Conservation (phyloP, 2,113 vertebrate genomes). For the Engystomops pustulosus region DNA sequence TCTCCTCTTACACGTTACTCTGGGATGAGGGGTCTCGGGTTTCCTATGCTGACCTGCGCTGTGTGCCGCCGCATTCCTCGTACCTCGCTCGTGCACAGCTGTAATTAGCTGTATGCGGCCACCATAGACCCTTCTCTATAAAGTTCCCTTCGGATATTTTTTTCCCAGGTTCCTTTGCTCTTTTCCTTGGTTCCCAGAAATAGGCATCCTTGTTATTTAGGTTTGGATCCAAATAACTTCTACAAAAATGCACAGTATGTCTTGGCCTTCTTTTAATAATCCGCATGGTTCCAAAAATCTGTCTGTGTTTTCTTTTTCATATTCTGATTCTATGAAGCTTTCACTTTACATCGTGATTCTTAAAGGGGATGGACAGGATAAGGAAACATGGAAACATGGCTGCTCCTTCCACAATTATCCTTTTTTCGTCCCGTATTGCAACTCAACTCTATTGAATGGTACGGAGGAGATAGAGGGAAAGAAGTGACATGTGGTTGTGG, state of each 20-base stretch:
- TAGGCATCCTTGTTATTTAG: slow-evolving; percentile 78
- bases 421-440: too few relatives aligned
- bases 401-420: background rate
- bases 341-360: slow-evolving; percentile 67
- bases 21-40: background rate
- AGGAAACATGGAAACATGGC: background rate
- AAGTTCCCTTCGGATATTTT: slow-evolving; percentile 63
- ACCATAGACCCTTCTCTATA: slow-evolving; percentile 62
- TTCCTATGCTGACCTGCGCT: slow-evolving; percentile 27
- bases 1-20: background rate
- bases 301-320: slow-evolving; percentile 75
- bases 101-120: slow-evolving; percentile 54
- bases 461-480: too few relatives aligned
- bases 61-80: slow-evolving; percentile 24
- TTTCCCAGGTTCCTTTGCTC: slow-evolving; percentile 67
- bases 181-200: slow-evolving; percentile 74
- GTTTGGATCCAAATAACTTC: slow-evolving; percentile 75
- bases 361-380: background rate
- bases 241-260: slow-evolving; percentile 71
- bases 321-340: slow-evolving; percentile 74
- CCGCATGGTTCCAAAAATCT: slow-evolving; percentile 68
- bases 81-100: slow-evolving; percentile 30
- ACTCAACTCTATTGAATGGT: too few relatives aligned
- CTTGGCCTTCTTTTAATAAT: slow-evolving; percentile 65
- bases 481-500: too few relatives aligned